These are phyloP conservation scores for Mallotus villosus DNA, from an alignment of 2,797 vertebrate genomes.

Conservation along the genomic window DNA sequence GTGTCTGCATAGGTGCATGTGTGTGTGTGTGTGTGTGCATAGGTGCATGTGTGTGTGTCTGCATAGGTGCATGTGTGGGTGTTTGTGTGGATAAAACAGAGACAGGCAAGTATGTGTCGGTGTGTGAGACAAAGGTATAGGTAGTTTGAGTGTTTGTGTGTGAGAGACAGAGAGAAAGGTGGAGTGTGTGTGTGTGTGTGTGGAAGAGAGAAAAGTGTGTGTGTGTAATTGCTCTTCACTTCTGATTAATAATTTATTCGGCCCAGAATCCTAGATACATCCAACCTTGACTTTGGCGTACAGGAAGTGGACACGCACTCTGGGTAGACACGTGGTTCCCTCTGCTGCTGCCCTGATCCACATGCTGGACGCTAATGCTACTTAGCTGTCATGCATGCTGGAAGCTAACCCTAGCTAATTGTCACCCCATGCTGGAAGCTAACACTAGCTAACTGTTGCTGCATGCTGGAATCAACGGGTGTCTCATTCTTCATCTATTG, in stretches of 20 bases:
- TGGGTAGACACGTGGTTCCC: slow-evolving; percentile 34
- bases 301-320: slow-evolving; percentile 52
- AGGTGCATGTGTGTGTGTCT: neutral
- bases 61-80: neutral
- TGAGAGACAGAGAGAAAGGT: neutral
- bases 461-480: too few species aligned
- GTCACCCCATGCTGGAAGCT: too few species aligned
- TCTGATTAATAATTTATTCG: slow-evolving; percentile 61
- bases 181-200: slow-evolving; percentile 5
- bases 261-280: slow-evolving; percentile 41
- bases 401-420: too few species aligned
- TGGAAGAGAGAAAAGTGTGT: neutral
- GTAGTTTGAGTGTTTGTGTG: slow-evolving; percentile 1
- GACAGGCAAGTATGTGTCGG: too few species aligned
- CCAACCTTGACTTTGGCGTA: slow-evolving; percentile 50
- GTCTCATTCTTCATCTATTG: too few species aligned
- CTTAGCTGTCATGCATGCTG: too few species aligned
- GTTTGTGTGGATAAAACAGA: neutral
- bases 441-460: too few species aligned
- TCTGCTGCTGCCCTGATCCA: slow-evolving; percentile 29
- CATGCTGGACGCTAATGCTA: too few species aligned
- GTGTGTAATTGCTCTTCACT: slow-evolving; percentile 31
- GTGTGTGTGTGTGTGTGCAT: neutral
- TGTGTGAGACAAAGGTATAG: neutral
- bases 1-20: slow-evolving; percentile 1